Base-by-base conservation (phyloP, 2,797 vertebrate genomes). In the Tachyglossus aculeatus region DNA sequence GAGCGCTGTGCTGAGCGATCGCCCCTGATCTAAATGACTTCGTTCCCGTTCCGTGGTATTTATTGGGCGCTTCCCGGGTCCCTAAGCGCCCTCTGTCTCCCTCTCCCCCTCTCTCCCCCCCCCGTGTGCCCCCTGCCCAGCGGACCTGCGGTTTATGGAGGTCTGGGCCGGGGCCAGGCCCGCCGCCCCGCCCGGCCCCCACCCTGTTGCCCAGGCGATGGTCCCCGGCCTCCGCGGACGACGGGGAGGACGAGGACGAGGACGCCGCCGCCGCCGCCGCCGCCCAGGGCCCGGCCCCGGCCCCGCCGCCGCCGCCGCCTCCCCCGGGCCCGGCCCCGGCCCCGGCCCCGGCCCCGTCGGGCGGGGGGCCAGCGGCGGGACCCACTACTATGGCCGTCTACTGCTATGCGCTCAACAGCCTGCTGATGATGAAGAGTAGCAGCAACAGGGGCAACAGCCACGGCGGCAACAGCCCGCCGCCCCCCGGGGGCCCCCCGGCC, bases 351-450 rank as follows among this genome's bases (percentile, higher is more conserved):
- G 68, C 77, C 76, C 53, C 74, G 43, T 56, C 53, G 58, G 76
- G 65, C 52, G 33, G 22, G 12, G 25, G 65, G 69, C 65, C 86
- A 84, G 81, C 77, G 34, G 82, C 77, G 81, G 55, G 47, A 87
- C 88, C 90, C 83, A 88, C 75, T 91, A 94, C 91, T 95, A 96
- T 96, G 95, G 95, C 95, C 75, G 89, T 94, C 88, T 93, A 88
- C 84, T 93, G 91, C 90, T 96, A 93, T 88, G 93, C 94, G 19
- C 87, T 95, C 83, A 95, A 93, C 86, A 95, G 91, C 89, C 89
- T 95, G 84, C 93, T 94, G 86, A 91, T 92, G 76, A 96, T 95
- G 95, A 95, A 93, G 89, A 91, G 91, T 85, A 91, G 92, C 86
- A 92, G 91, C 52, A 90, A 94, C 83, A 84, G 85, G 83, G 91